phyloP scores from a whole-genome alignment of 1,140 invertebrate genomes.

The Nephila pilipes region DNA sequence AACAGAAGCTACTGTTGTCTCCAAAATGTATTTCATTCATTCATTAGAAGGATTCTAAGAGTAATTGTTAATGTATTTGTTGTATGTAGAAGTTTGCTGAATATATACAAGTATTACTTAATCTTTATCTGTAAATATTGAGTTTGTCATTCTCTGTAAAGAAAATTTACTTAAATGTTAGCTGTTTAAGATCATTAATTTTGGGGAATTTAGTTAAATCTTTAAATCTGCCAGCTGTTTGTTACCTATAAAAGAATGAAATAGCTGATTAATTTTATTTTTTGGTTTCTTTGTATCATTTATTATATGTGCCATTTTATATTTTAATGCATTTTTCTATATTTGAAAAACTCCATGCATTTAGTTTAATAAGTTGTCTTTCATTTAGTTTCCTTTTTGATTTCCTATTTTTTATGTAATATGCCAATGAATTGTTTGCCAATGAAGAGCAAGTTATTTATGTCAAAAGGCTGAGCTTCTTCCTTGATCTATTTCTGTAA shows the following conservation, averaged over 20 bases:
- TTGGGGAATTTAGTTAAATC: not conserved
- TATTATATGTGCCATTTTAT: not conserved
- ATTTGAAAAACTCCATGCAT: not conserved
- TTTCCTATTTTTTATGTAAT: not conserved
- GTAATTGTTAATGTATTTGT: not conserved
- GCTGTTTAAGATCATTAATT: not conserved
- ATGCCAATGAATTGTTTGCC: not conserved
- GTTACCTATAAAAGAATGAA: not conserved
- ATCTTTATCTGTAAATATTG: not conserved
- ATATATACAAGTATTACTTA: not conserved
- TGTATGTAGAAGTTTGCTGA: conserved; percentile 18
- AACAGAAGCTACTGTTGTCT: not conserved
- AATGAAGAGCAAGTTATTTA: not conserved
- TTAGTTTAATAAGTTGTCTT: not conserved
- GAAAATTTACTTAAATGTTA: conserved; percentile 8
- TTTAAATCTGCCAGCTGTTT: not conserved
- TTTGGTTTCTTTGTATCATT: not conserved
- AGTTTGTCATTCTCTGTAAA: not conserved
- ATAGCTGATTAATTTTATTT: not conserved
- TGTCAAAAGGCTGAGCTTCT: conserved; percentile 20
- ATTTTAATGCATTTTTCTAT: not conserved
- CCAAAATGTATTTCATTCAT: not conserved
- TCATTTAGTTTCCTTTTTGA: not conserved
- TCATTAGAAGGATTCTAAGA: not conserved
- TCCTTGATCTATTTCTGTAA: conserved; percentile 25